Evolutionary conservation across 2,888 invertebrate species (phyloP).

Genomic region (Drosophila antonietae): DNA sequence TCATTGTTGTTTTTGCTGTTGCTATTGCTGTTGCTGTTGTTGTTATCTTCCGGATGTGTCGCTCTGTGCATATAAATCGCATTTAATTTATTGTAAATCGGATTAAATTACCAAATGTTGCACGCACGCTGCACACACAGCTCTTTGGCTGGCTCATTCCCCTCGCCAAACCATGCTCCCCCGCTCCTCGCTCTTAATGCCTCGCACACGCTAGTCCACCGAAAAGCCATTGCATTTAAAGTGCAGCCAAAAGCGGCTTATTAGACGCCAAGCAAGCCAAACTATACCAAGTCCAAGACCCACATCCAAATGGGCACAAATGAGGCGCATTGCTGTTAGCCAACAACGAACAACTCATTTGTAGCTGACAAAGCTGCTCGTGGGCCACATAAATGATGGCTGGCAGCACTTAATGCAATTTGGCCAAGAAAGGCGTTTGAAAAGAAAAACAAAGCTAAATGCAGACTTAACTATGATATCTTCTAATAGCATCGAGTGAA

Average conservation of each 20-base stretch:
- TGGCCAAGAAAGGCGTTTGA: conserved; percentile 1
- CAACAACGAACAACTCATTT: conserved; percentile 5
- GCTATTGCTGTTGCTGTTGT: conserved; percentile 47
- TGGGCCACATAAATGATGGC: neutral
- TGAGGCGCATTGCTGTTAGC: neutral
- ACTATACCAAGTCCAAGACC: neutral
- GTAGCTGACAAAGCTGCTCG: conserved; percentile 5
- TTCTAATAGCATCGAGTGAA: neutral
- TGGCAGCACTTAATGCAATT: conserved; percentile 1
- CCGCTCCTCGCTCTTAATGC: conserved; percentile 1
- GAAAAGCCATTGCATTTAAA: conserved; percentile 30
- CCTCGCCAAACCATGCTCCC: no score
- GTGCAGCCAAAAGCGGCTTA: conserved; percentile 69
- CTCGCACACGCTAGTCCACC: conserved; percentile 5
- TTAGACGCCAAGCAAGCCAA: conserved; percentile 44
- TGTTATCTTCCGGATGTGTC: conserved; percentile 78
- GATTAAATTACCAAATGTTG: conserved; percentile 82
- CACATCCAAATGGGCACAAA: neutral
- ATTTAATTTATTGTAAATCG: conserved; percentile 83
- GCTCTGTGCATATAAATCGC: conserved; percentile 80
- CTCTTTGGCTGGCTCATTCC: conserved; percentile 1
- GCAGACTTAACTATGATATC: neutral
- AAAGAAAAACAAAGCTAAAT: neutral
- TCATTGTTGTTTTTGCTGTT: conserved; percentile 24
- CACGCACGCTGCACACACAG: conserved; percentile 58